Base-by-base conservation (phyloP, 2,113 vertebrate species). In the Labeo rohita region DNA sequence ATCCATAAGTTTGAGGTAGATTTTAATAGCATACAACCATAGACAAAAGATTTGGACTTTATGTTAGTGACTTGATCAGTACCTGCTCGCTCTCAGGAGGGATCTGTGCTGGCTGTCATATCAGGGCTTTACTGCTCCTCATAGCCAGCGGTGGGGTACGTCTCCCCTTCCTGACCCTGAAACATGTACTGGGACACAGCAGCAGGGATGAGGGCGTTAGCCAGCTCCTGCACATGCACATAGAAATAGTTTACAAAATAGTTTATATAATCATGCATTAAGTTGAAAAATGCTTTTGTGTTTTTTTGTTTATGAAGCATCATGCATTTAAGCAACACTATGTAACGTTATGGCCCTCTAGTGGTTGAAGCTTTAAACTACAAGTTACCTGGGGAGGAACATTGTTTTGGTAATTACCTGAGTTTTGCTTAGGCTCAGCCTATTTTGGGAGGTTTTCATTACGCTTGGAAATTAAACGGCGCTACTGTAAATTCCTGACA, bases 141-240 rank as follows among this genome's bases (percentile, higher is more conserved):
- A 86, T 93, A 94, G 85, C 90, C 88, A 0, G 92, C 1, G 18
- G 90, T 77, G 4, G 86, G 87, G 90, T 90, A 95, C 49, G 90
- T 89, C 75, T 95, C 94, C 0, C 91, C 87, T 23, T 94, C 94
- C 89, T 95, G 94, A 56, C 89, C 93, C 88, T 95, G 95, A 87
- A 95, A 95, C 91, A 94, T 94, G 87, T 95, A 95, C 94, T 96
- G 91, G 63, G 80, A 80, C 15, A 63, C 28, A 84, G 90, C 70
- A 65, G 52, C 50, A 75, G 83, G 85, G 50, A 88, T 56, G 54
- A 87, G 82, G 74, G 80, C 66, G 52, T 84, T 86, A 68, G 75
- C 81, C 52, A 90, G 34, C 61, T 90, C 87, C 87, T 88, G 78
- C 36, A 74, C 36, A 65, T 6, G 73, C 52, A 82, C 34, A 86